Evolutionary conservation across 2,797 vertebrate species (phyloP).

Genomic region (Potorous gilbertii): DNA sequence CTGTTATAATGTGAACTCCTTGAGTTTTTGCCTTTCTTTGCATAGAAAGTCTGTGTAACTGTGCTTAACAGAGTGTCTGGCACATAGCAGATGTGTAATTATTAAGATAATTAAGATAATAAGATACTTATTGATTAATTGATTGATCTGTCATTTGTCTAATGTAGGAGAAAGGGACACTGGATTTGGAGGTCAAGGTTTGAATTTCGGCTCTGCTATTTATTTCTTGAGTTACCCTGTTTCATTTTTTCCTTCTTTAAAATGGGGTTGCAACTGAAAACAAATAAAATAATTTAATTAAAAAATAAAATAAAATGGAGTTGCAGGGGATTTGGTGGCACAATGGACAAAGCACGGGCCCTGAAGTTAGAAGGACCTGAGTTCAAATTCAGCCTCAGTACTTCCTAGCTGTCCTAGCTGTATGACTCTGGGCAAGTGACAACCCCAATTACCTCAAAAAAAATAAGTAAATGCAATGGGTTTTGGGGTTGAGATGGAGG

Average conservation of each 20-base stretch:
- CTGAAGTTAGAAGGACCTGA: neutral
- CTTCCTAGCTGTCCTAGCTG: neutral
- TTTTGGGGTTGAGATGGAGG: neutral
- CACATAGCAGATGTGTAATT: neutral
- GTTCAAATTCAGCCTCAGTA: neutral
- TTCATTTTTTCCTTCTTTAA: neutral
- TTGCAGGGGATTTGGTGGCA: neutral
- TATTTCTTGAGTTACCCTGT: neutral
- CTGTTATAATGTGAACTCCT: neutral
- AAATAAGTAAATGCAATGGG: neutral
- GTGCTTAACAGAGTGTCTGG: neutral
- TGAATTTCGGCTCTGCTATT: neutral
- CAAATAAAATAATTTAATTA: too few species aligned
- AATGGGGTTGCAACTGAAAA: neutral
- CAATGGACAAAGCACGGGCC: neutral
- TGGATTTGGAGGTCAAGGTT: neutral
- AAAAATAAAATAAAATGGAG: too few species aligned
- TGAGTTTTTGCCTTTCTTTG: neutral
- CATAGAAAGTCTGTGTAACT: neutral
- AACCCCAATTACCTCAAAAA: neutral
- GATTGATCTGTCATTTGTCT: neutral
- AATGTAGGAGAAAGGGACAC: neutral
- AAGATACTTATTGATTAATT: neutral
- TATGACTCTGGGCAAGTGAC: neutral
- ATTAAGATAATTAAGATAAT: neutral